Base-by-base conservation (phyloP, 2,888 invertebrate genomes). In the Thecophora atra region DNA sequence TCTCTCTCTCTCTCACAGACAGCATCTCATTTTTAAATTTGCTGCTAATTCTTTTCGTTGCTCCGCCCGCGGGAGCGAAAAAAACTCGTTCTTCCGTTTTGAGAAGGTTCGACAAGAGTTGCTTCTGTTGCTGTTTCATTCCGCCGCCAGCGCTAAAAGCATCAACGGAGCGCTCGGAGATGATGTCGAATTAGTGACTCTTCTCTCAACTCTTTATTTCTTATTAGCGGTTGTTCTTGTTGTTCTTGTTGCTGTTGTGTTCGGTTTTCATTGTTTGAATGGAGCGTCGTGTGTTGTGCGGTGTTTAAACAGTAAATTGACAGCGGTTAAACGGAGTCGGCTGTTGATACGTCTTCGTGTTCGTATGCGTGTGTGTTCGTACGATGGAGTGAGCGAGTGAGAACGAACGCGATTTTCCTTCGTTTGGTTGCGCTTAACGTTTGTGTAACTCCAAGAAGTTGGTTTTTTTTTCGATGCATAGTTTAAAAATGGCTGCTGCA, bases 281-380 rank as follows among this genome's bases (percentile, higher is more conserved):
- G 71, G 77, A 78, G n/a, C 78, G 74, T 11, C 77, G 76, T 76
- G 77, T 78, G 78, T 79, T 83, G 84, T 84, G 82, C 82, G 83
- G 80, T 81, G 81, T 83, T 83, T 83, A 83, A 83, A 82, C 84
- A 83, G 83, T 83, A 83, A 84, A 83, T 84, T 83, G 83, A 80
- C 84, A 83, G 80, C 83, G 82, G 82, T 82, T 84, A 83, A 82
- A 80, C 82, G 82, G 79, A 78, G 81, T 77, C 76, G 74, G 76
- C 70, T 37, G 56, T 60, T 44, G 24, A 21, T 19, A 37, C 65
- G 56, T 26, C n/a, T 24, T 47, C 11, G 24, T 60, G 47, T 67
- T 19, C 28, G 66, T 30, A 51, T 51, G 21, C 2, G 47, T 47
- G 47, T 47, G 15, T 47, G 47, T 17, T 17, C 4, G 17, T 1